Conservation (phyloP, 1,140 invertebrate species). For the Trichomalopsis sarcophagae region DNA sequence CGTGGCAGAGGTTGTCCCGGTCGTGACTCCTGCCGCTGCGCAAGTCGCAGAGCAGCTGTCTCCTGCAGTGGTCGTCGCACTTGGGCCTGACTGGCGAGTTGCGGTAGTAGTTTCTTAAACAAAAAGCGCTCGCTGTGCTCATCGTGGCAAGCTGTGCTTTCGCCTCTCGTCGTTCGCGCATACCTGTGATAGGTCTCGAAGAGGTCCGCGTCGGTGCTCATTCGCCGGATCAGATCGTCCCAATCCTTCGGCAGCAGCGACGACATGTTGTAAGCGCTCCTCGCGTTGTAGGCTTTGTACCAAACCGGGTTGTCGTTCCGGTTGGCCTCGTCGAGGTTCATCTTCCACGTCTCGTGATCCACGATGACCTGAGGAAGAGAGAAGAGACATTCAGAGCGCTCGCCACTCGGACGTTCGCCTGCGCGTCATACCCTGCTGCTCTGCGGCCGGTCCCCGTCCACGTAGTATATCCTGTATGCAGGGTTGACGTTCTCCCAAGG, state of each 20-base stretch:
- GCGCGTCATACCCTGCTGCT: conserved; percentile 19
- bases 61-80: conserved; percentile 89
- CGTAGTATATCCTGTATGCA: conserved; percentile 91
- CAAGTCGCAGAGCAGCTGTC: conserved; percentile 88
- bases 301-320: conserved; percentile 35
- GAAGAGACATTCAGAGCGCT: too few species aligned
- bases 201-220: conserved; percentile 4
- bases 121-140: conserved; percentile 62
- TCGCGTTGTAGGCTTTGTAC: conserved; percentile 45
- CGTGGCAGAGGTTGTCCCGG: conserved; percentile 73
- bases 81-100: conserved; percentile 85
- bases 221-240: conserved; percentile 43
- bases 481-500: conserved; percentile 95
- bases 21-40: conserved; percentile 90
- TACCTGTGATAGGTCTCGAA: conserved; percentile 48
- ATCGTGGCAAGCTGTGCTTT: not conserved
- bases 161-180: not conserved
- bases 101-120: conserved; percentile 93
- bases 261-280: conserved; percentile 35
- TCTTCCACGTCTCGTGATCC: conserved; percentile 49
- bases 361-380: not conserved
- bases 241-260: conserved; percentile 43
- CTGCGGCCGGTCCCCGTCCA: conserved; percentile 38
- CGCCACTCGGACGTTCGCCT: too few species aligned
- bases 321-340: conserved; percentile 50